Evolutionary conservation across 2,888 invertebrate genomes (phyloP), one percentile per base, ranked within the genome.

Genomic region (Pyrocoelia pectoralis): DNA sequence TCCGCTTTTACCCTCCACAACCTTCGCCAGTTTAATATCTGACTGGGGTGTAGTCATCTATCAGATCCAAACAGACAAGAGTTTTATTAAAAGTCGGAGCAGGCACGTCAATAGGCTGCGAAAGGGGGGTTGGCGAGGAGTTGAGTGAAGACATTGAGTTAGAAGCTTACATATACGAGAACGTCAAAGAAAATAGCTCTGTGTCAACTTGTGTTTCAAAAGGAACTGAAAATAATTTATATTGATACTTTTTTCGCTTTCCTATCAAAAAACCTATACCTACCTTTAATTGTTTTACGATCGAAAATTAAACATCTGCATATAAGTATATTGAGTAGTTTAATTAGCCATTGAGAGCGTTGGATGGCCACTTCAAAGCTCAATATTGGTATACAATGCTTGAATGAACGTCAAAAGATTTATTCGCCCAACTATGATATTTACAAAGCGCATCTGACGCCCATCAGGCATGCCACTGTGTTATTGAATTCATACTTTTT

Each of bases 41-140:
- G 81, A 79, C 81, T 80, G 78, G 81, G 82, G 82, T 80, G 82
- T 77, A 82, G 83, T 82, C 83, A 83, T 83, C 83, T 83, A 83
- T 83, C 83, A 83, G 83, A 82, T 80, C 80, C 81, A 81, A 83
- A 83, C 83, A 83, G 83, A 83, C 83, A 83, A 83, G 83, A 83
- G 82, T 83, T 83, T 83, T 83, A 83, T 83, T 83, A 83, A 83
- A 83, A 83, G 81, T 82, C 81, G 76, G 81, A 77, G 76, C 79
- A 75, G 76, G 79, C 75, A 80, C 80, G 82, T 81, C 81, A 82
- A 81, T 81, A 77, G 76, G 75, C 72, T 72, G 72, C 70, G 71
- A 69, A 72, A 71, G 66, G 66, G 61, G 61, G 59, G 57, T 43
- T n/a, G n/a, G n/a, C n/a, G 55, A 51, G 62, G 67, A 67, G 64